Evolutionary conservation across 2,888 invertebrate species (phyloP).

Genomic region (Sarcophaga rosellei): DNA sequence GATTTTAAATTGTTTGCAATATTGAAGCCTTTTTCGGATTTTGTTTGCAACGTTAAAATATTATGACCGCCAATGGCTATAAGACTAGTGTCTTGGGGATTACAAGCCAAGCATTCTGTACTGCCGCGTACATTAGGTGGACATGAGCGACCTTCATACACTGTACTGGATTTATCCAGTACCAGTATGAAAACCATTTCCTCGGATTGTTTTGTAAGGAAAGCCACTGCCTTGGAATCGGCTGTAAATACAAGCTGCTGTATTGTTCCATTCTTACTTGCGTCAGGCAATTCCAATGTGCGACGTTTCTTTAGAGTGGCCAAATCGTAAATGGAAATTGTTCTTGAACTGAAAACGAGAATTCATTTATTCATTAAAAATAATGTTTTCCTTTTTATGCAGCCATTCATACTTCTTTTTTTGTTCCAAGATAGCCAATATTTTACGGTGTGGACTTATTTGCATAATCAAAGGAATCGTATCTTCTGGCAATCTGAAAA

Average conservation of each 20-base stretch:
- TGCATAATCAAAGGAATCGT: conserved; percentile 76
- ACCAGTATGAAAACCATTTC: conserved; percentile 85
- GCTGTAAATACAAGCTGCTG: conserved; percentile 83
- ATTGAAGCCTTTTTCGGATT: conserved; percentile 84
- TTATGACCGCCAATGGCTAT: conserved; percentile 84
- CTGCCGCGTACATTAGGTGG: conserved; percentile 74
- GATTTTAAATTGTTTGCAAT: conserved; percentile 91
- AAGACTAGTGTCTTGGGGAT: conserved; percentile 86
- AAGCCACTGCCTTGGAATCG: conserved; percentile 90
- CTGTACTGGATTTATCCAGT: conserved; percentile 85
- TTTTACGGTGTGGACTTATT: conserved; percentile 77
- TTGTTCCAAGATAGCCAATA: conserved; percentile 78
- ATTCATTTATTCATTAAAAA: not conserved
- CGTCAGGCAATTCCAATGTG: conserved; percentile 84
- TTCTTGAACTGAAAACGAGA: conserved; percentile 63
- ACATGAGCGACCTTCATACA: conserved; percentile 77
- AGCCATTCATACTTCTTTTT: conserved; percentile 71
- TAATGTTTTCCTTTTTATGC: not conserved
- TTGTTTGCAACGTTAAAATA: conserved; percentile 86
- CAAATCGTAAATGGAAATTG: conserved; percentile 85
- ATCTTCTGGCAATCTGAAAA: conserved; percentile 77
- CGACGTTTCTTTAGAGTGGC: conserved; percentile 87
- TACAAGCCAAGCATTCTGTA: conserved; percentile 80
- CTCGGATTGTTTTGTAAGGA: conserved; percentile 91
- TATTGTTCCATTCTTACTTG: conserved; percentile 78